Base-by-base conservation (phyloP, 1,140 invertebrate species). In the Drosophila eugracilis region DNA sequence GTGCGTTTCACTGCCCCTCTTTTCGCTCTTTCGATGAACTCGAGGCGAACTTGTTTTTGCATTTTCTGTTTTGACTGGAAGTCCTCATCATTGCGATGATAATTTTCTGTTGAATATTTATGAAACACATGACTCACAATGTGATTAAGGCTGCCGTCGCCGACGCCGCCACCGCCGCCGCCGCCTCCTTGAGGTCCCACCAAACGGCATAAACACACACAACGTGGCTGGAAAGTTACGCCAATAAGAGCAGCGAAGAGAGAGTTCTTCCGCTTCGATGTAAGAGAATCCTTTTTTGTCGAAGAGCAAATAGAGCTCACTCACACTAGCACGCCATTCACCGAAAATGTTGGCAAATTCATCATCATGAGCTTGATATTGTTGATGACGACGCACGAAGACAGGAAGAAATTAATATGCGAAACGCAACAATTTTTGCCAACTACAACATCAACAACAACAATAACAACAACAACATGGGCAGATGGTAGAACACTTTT, bases 351-450 rank as follows among this genome's bases (percentile, higher is more conserved):
- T 57, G 57, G 44, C 57, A 59, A 72, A 54, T 50, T 73, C 53
- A 73, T 73, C 60, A 69, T 52, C 26, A 75, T 79, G 39, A 78
- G 39, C 36, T 54, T 50, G 57, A 65, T 70, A 34, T 39, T 65
- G 39, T 39, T 65, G 71, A 67, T 65, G 76, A 67, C 71, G 63
- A 78, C 44, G 66, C 49, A 59, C 47, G 78, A 86, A 89, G 83
- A 83, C 81, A 75, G 84, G 83, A 86, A 88, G 83, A 89, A 86
- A 88, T 88, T 88, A 89, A 84, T 83, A 83, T 79, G 86, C 86
- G 86, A 90, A 90, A 90, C 78, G 86, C 86, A 90, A 90, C 86
- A 90, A 90, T 90, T 90, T 70, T 90, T 67, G 48, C 86, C 78
- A 89, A 79, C 83, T 76, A 88, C 79, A 71, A 24, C 55, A 45